These are phyloP conservation scores for Trichonephila clavata DNA, from an alignment of 1,140 invertebrate genomes.

Conservation along the genomic window DNA sequence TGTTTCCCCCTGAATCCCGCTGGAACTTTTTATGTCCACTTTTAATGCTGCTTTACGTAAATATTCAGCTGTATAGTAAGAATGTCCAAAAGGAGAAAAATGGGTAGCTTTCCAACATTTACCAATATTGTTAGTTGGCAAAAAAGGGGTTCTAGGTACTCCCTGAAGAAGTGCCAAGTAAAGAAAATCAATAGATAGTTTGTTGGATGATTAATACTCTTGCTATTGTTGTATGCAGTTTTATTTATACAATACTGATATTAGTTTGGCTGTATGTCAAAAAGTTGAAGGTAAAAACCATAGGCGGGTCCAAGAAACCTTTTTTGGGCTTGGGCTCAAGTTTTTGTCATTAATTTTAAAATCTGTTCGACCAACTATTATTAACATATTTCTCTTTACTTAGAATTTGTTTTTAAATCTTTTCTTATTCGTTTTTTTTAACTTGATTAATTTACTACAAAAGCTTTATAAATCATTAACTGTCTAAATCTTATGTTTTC, in stretches of 20 bases:
- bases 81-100: not conserved
- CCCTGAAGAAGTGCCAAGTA: conserved; percentile 11
- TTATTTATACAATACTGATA: not conserved
- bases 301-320: not conserved
- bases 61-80: not conserved
- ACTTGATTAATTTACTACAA: too few species aligned
- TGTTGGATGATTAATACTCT: not conserved
- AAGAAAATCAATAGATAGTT: not conserved
- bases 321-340: too few species aligned
- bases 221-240: not conserved
- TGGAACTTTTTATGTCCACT: not conserved
- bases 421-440: too few species aligned
- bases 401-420: too few species aligned
- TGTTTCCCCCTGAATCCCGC: not conserved
- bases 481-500: too few species aligned
- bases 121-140: not conserved
- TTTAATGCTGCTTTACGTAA: not conserved
- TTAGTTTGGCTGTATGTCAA: not conserved
- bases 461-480: too few species aligned
- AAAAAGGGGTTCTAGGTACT: not conserved
- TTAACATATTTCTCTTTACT: too few species aligned
- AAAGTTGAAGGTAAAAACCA: not conserved
- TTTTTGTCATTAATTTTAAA: too few species aligned
- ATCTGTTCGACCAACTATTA: too few species aligned
- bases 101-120: not conserved